Percentiles rank a stretch among this genome's conserved stretches.
Evolutionary conservation across 2,797 vertebrate genomes (phyloP).

Genomic region (Smutsia temminckii): DNA sequence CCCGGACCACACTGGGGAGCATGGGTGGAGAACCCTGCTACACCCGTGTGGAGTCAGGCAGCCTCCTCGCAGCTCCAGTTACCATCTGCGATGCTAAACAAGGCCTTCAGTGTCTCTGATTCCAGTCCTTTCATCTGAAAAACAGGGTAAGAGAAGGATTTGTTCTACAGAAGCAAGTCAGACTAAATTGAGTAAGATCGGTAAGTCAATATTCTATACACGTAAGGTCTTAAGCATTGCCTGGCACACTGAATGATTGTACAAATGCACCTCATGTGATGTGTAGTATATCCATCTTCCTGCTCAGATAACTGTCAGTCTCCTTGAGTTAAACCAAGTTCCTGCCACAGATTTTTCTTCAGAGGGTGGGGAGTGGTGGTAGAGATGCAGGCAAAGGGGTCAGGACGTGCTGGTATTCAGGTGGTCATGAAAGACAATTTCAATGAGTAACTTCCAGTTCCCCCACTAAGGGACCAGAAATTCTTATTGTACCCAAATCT

Average conservation of each 20-base stretch:
- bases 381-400: neutral
- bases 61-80: neutral
- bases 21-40: neutral
- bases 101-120: neutral
- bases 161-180: conserved; percentile 35
- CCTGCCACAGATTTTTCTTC: neutral
- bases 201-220: neutral
- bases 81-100: neutral
- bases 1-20: neutral
- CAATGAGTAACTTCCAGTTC: neutral
- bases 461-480: neutral
- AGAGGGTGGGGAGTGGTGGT: neutral
- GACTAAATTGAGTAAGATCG: neutral
- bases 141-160: neutral
- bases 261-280: neutral
- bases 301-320: neutral
- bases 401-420: neutral
- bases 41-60: neutral
- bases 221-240: neutral
- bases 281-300: neutral
- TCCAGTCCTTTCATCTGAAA: neutral
- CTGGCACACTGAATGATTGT: neutral
- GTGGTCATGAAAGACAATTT: neutral
- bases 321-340: conserved; percentile 24
- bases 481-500: neutral